Base-by-base conservation (phyloP, 2,113 vertebrate species). In the Casuarius casuarius region DNA sequence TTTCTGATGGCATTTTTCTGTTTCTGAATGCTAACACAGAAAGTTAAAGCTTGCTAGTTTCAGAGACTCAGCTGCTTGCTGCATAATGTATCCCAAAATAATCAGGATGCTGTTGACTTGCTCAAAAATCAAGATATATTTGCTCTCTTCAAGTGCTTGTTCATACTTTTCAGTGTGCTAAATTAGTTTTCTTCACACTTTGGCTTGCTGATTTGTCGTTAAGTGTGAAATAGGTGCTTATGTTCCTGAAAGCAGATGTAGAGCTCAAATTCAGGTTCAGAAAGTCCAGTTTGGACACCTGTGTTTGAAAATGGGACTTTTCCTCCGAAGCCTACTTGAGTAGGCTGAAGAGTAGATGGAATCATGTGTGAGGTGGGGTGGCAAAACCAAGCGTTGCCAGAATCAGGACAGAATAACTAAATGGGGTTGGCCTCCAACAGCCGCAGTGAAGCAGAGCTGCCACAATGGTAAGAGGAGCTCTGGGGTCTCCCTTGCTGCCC, bases 151-250 rank as follows among this genome's bases (percentile, higher is more conserved):
- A 77, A 87, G 68, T 81, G 38, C 59, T 84, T 79, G 46, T 59
- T 95, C 86, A 9, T 91, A 29, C 35, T 87, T 92, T 84, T 66
- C 35, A 13, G 35, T 44, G 35, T 82, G 33, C 52, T 73, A 76
- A 73, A 79, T 82, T 82, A 72, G 68, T 82, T 87, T 91, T 52
- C 74, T 79, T 78, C 74, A 40, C 84, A 35, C 63, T 92, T 94
- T 33, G 38, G 63, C 73, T 94, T 79, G 73, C 80, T 6, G 8
- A 38, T 89, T 94, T 91, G 42, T 84, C 0, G 0, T 59, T 35
- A 40, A 91, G 40, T 62, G 20, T 56, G 52, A 95, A 92, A 94
- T 65, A 87, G 66, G 35, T 87, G 33, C 62, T 82, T 91, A 49
- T 90, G 78, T 88, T 91, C 78, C 49, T 14, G 7, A 90, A 89